Percentiles rank a stretch among this genome's conserved stretches.
Conservation (phyloP, 2,888 invertebrate genomes). For the Panzeria rudis region DNA sequence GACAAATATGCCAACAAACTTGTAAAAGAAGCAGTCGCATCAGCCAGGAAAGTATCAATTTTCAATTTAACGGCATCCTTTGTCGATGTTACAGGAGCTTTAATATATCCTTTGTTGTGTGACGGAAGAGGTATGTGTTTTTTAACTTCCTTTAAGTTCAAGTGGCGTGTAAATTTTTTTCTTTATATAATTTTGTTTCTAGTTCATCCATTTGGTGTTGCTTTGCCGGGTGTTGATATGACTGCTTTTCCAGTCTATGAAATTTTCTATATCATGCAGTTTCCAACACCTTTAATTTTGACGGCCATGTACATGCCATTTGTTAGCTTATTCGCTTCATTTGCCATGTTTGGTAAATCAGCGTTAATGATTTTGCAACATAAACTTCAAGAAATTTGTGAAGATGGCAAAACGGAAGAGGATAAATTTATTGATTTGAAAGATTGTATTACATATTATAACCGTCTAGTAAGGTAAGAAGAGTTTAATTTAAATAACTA, state of each 20-base stretch:
- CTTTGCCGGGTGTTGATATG: conserved; percentile 79
- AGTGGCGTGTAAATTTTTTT: neutral
- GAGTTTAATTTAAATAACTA: neutral
- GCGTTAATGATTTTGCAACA: conserved; percentile 77
- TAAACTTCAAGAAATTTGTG: conserved; percentile 74
- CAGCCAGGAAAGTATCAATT: conserved; percentile 78
- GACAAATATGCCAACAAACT: conserved; percentile 73
- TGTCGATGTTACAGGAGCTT: conserved; percentile 76
- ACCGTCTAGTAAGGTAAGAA: conserved; percentile 68
- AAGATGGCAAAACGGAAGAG: conserved; percentile 66
- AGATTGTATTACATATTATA: conserved; percentile 75
- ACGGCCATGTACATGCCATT: conserved; percentile 80
- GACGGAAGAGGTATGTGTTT: conserved; percentile 74
- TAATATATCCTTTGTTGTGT: conserved; percentile 77
- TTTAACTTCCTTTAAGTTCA: neutral
- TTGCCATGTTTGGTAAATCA: conserved; percentile 79
- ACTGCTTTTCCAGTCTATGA: conserved; percentile 78
- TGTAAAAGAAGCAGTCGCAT: conserved; percentile 74
- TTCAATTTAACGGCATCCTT: conserved; percentile 78
- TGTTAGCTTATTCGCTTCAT: conserved; percentile 79
- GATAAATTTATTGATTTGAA: conserved; percentile 73
- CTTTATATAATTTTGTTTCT: neutral
- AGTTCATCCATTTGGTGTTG: conserved; percentile 81
- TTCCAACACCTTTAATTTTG: conserved; percentile 76
- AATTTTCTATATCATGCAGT: conserved; percentile 78